These are phyloP conservation scores for Philonicus albiceps DNA, from an alignment of 2,888 invertebrate genomes.

Conservation along the genomic window DNA sequence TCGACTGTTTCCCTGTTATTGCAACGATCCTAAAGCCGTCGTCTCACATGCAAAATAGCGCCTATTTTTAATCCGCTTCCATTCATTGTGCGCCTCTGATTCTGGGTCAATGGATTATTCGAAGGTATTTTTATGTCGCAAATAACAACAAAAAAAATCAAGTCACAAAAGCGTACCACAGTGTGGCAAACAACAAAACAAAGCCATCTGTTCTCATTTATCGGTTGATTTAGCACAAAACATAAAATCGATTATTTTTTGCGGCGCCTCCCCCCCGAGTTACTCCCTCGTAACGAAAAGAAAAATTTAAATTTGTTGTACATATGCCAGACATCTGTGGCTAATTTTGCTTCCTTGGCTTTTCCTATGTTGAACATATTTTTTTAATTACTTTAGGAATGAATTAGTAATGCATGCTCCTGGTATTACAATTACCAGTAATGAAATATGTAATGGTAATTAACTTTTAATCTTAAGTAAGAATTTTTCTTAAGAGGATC, in stretches of 20 bases:
- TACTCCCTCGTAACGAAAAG: neutral
- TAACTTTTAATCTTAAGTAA: too few species aligned
- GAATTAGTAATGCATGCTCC: too few species aligned
- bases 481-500: too few species aligned
- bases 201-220: neutral
- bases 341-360: too few species aligned
- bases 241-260: neutral
- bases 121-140: neutral
- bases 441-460: too few species aligned
- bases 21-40: neutral
- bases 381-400: too few species aligned
- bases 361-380: too few species aligned
- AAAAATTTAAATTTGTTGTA: too few species aligned
- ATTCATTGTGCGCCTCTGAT: neutral
- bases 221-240: neutral
- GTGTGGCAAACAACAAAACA: neutral
- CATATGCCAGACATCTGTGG: too few species aligned
- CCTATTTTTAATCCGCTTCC: neutral
- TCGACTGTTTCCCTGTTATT: neutral
- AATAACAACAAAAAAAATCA: neutral
- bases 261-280: neutral
- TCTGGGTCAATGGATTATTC: neutral
- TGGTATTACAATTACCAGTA: too few species aligned
- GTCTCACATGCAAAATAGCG: neutral
- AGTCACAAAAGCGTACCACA: neutral